phyloP scores from a whole-genome alignment of 2,888 invertebrate genomes.

The Lepas anatifera region DNA sequence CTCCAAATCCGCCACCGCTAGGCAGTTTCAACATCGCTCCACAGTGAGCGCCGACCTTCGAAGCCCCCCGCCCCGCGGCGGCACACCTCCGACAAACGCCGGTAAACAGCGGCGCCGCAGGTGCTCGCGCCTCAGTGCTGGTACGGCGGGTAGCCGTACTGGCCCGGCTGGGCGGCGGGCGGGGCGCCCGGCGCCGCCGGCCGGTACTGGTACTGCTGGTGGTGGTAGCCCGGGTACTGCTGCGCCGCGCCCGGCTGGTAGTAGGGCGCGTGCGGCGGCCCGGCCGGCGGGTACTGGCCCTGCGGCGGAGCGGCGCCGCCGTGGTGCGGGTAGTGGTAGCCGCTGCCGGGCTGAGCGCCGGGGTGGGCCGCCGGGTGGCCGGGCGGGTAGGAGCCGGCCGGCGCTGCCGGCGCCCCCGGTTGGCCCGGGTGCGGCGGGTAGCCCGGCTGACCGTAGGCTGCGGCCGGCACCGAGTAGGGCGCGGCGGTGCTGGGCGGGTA shows the following conservation, averaged over 20 bases:
- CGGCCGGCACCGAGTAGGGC: background rate
- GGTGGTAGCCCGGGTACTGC: background rate
- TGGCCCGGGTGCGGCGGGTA: background rate
- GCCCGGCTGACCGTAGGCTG: background rate
- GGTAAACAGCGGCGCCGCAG: no score
- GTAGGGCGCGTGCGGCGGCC: background rate
- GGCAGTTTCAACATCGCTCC: no score
- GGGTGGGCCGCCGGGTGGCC: background rate
- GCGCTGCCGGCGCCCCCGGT: no score
- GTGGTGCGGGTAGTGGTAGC: background rate
- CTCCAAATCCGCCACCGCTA: no score
- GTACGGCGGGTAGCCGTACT: conserved; percentile 11
- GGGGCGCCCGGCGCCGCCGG: background rate
- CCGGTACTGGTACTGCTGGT: conserved; percentile 12
- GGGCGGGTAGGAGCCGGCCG: background rate
- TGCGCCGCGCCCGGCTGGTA: background rate
- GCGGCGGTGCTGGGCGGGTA: background rate
- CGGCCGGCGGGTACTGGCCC: conserved; percentile 10
- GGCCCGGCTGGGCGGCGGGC: background rate
- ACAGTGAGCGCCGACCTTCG: no score
- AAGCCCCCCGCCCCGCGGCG: no score
- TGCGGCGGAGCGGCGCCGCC: background rate
- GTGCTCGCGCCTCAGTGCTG: conserved; percentile 5
- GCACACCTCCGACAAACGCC: no score
- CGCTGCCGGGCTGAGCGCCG: background rate